A percentile compares a stretch with the other conserved stretches of the same genome.
These are phyloP conservation scores for Callimorpha dominula DNA, from an alignment of 2,888 invertebrate genomes.

Conservation along the genomic window DNA sequence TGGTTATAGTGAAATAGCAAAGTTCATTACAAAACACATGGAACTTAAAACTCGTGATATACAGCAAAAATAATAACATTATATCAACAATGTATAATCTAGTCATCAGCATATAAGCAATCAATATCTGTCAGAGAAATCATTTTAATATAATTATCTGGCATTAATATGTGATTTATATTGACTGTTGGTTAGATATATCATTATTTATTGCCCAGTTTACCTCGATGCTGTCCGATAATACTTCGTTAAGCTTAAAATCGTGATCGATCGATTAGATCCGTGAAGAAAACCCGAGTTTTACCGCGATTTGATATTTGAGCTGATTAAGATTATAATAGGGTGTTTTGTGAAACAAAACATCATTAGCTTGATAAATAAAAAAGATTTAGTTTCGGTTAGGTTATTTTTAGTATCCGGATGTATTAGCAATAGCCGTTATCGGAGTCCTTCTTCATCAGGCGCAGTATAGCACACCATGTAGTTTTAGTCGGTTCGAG, in stretches of 20 bases:
- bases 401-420: neutral
- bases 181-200: conserved; percentile 58
- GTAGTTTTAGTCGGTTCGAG: neutral
- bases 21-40: neutral
- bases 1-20: no score
- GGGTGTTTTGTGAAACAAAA: neutral
- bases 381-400: neutral
- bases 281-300: conserved; percentile 14
- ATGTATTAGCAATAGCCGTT: neutral
- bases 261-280: conserved; percentile 55
- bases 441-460: neutral
- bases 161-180: conserved; percentile 75
- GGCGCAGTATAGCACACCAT: neutral
- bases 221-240: conserved; percentile 44
- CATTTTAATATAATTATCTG: conserved; percentile 66
- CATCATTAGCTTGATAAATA: neutral
- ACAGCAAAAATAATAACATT: conserved; percentile 29
- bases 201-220: conserved; percentile 56
- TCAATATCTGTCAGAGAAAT: conserved; percentile 71
- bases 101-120: conserved; percentile 46
- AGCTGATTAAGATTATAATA: neutral
- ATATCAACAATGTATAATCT: conserved; percentile 50
- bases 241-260: conserved; percentile 54
- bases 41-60: neutral
- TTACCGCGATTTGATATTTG: conserved; percentile 15